These are phyloP conservation scores for Onthophagus sagittarius DNA, from an alignment of 2,888 invertebrate species.

Conservation along the genomic window DNA sequence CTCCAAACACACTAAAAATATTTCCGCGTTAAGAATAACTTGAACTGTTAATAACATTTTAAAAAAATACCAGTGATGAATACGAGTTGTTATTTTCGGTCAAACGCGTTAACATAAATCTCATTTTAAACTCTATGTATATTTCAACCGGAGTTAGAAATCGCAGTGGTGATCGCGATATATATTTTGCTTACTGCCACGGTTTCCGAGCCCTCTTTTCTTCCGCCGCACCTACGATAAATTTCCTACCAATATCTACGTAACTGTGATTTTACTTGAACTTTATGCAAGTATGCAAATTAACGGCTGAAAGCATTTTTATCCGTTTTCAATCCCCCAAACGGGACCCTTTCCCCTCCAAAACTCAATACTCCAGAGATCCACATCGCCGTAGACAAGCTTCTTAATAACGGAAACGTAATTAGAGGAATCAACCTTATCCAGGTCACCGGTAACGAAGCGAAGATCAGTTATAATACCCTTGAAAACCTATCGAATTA, in stretches of 20 bases:
- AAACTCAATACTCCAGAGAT: background rate
- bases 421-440: background rate
- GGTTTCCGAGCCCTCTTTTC: background rate
- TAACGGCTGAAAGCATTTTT: background rate
- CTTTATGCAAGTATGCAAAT: background rate
- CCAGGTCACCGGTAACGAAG: background rate
- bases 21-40: too few species aligned
- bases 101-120: background rate
- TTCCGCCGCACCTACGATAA: background rate
- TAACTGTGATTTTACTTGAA: background rate
- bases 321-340: background rate
- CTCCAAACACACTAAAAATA: too few species aligned
- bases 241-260: background rate
- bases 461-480: background rate
- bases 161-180: background rate
- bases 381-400: background rate
- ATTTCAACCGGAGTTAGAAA: background rate
- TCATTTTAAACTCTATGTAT: background rate
- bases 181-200: background rate
- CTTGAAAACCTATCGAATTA: background rate
- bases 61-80: background rate
- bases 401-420: background rate
- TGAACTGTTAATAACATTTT: too few species aligned
- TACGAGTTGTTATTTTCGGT: background rate
- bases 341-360: background rate